Percentiles rank a stretch among this genome's conserved stretches.
phyloP scores from a whole-genome alignment of 2,888 invertebrate species.

The Pandemis corylana region DNA sequence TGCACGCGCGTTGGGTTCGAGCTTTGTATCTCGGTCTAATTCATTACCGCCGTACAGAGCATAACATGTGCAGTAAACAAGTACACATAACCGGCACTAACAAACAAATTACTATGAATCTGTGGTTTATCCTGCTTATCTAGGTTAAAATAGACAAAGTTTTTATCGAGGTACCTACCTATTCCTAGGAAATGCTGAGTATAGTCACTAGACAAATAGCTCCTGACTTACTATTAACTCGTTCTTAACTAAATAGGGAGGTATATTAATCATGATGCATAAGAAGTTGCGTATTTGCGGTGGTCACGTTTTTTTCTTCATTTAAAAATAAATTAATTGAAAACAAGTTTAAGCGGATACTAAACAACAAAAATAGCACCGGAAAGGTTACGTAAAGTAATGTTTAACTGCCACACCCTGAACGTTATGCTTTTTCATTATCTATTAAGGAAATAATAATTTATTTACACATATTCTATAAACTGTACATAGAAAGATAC shows the following conservation, averaged over 20 bases:
- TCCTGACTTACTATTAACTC: background rate
- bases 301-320: background rate
- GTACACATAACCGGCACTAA: background rate
- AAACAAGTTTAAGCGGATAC: slow-evolving; percentile 1
- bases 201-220: background rate
- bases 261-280: background rate
- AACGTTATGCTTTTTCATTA: too few relatives aligned
- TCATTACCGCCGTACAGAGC: too few relatives aligned
- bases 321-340: background rate
- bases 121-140: background rate
- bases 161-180: background rate
- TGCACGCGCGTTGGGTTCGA: too few relatives aligned
- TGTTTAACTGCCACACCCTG: background rate
- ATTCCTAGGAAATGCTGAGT: background rate
- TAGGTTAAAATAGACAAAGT: background rate
- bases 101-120: too few relatives aligned
- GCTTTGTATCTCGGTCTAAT: too few relatives aligned
- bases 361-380: background rate
- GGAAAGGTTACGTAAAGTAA: background rate
- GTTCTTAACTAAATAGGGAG: background rate
- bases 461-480: too few relatives aligned
- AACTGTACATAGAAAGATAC: too few relatives aligned
- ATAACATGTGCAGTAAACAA: too few relatives aligned
- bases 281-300: background rate
- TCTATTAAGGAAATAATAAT: too few relatives aligned